Percentiles rank a stretch among this genome's conserved stretches.
Conservation (phyloP, 37 sponge, comb jelly and placozoan species). For the Mnemiopsis leidyi region DNA sequence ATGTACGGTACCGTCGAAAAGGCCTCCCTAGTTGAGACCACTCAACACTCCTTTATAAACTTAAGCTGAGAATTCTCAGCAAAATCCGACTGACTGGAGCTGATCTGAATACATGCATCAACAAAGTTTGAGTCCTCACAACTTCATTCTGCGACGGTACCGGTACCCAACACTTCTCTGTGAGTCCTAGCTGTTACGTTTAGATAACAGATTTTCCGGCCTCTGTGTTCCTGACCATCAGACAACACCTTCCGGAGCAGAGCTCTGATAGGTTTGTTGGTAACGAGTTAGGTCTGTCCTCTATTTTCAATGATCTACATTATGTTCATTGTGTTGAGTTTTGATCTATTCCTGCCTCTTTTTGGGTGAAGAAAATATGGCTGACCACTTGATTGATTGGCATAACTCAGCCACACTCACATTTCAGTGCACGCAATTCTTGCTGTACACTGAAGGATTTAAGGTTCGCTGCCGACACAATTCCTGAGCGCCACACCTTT, state of each 20-base stretch:
- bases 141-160: not conserved
- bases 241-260: not conserved
- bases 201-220: not conserved
- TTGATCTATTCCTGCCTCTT: not conserved
- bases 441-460: not conserved
- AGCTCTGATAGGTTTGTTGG: not conserved
- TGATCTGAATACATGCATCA: not conserved
- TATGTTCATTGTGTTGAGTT: not conserved
- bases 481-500: not conserved
- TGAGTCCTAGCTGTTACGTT: not conserved
- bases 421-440: not conserved
- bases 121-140: not conserved
- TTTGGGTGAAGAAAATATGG: not conserved
- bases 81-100: not conserved
- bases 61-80: constrained; percentile 22
- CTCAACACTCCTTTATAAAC: not conserved
- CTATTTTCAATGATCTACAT: not conserved
- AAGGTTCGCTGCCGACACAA: not conserved
- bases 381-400: not conserved
- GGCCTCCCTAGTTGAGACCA: constrained; percentile 30
- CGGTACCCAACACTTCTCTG: not conserved
- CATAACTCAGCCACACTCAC: not conserved
- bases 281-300: not conserved
- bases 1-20: constrained; percentile 15
- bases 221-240: too few species aligned